These are phyloP conservation scores for Cydia strobilella DNA, from an alignment of 1,140 invertebrate genomes.

Conservation along the genomic window DNA sequence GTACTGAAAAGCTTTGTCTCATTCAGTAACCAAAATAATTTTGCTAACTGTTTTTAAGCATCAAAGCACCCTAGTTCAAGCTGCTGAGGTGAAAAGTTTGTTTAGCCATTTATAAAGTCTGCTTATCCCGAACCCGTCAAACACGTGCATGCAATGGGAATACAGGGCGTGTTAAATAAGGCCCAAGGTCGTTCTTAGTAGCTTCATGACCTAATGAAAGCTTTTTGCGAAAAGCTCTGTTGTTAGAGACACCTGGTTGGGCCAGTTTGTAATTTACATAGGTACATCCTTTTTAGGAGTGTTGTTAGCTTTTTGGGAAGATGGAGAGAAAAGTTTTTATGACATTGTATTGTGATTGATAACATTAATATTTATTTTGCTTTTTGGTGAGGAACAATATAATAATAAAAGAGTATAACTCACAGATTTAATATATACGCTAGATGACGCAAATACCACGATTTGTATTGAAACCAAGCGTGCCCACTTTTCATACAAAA, in stretches of 20 bases:
- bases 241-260: not conserved
- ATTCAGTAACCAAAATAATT: too few species aligned
- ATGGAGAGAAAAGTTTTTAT: not conserved
- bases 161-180: not conserved
- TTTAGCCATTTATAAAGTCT: too few species aligned
- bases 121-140: not conserved
- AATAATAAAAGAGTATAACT: too few species aligned
- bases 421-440: too few species aligned
- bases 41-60: too few species aligned
- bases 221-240: constrained; percentile 10
- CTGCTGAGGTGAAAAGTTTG: not conserved
- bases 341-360: not conserved
- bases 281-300: not conserved
- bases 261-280: not conserved
- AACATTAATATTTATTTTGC: not conserved
- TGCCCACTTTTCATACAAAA: too few species aligned
- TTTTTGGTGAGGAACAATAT: too few species aligned
- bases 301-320: not conserved
- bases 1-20: too few species aligned
- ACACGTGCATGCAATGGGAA: not conserved
- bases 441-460: too few species aligned
- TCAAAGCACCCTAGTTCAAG: too few species aligned
- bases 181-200: not conserved
- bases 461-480: too few species aligned
- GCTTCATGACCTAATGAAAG: constrained; percentile 11